Evolutionary conservation across 2,797 vertebrate species (phyloP), one percentile per base, ranked within the genome.

Genomic region (Hypotaenidia philippensis): DNA sequence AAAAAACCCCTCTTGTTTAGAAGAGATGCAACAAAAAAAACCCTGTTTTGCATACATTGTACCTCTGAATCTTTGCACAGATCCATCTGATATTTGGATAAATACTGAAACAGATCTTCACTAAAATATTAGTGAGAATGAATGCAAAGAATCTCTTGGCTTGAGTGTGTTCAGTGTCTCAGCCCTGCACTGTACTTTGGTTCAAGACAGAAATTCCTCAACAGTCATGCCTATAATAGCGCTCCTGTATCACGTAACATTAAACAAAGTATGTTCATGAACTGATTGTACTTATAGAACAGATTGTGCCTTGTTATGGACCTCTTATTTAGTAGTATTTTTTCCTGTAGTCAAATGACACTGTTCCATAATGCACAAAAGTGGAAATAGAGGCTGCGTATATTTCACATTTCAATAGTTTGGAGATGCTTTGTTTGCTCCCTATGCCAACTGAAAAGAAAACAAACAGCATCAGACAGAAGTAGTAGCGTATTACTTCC

Each of bases 31-130:
- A 55, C 9, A 52, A 66, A 61, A 82, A 47, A 11, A 45, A 5
- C 18, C 44, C 4, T 82, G 4, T n/a, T 68, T 11, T 44, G 26
- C 1, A 0, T 50, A 11, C 10, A 32, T 21, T 0, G 0, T 49
- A 50, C 18, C 31, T 59, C 31, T 65, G 31, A 72, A 29, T 34
- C 15, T 87, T 61, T 70, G 32, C 31, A 80, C 6, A 32, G 5
- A 71, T 40, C 15, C 44, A 64, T 12, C 3, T 36, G 40, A 18
- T 50, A 45, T 10, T 55, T 45, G 44, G 9, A 56, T 29, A 55
- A 87, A 72, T 50, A 56, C 8, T 21, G 10, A 53, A 78, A 74
- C 5, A 56, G 17, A 55, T n/a, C 13, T 69, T 65, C 38, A 59
- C 25, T 32, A 61, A 79, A 76, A 60, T 68, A 80, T 49, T 7